Base-by-base conservation (phyloP, 2,797 vertebrate genomes). In the Cercopithecus diana region DNA sequence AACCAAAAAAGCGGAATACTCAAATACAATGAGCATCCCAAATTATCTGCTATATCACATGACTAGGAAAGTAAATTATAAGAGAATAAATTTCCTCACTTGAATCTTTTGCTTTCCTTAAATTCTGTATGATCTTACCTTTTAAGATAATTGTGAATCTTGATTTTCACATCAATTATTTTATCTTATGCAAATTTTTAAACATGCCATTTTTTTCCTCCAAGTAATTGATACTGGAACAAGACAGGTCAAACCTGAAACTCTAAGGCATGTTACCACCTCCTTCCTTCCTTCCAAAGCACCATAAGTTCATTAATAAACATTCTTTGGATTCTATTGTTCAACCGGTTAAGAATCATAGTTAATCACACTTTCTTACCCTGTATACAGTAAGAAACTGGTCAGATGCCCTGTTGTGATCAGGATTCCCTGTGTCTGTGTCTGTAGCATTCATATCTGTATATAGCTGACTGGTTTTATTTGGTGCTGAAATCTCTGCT, bases 121-220 rank as follows among this genome's bases (percentile, higher is more conserved):
- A 90, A 81, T 92, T 90, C 64, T 96, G 4, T 86, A 81, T 87
- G 52, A 36, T 67, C 72, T 90, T 76, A 91, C 4, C 12, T 8
- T 75, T 75, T 90, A 81, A 77, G 77, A 36, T 90, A 87, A 84
- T 94, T 91, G 39, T n/a, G 45, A 96, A 43, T 88, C 50, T 95
- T 95, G 61, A 89, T 93, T 89, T 98, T 87, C 48, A 80, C 4
- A 64, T 80, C 33, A 83, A 4, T 70, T 86, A 33, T 83, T 96
- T 94, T 92, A 24, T 84, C 67, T 90, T 58, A 26, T 28, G 77
- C 14, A 96, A 39, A 85, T 17, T 76, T 92, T 97, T 85, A 77
- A 96, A 73, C 36, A 43, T 50, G 64, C 48, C 48, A 8, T n/a
- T 50, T 26, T 83, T 83, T 88, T n/a, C 1, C 7, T 39, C 39